Evolutionary conservation across 2,797 vertebrate species (phyloP).

Genomic region (Lacerta bilineata): DNA sequence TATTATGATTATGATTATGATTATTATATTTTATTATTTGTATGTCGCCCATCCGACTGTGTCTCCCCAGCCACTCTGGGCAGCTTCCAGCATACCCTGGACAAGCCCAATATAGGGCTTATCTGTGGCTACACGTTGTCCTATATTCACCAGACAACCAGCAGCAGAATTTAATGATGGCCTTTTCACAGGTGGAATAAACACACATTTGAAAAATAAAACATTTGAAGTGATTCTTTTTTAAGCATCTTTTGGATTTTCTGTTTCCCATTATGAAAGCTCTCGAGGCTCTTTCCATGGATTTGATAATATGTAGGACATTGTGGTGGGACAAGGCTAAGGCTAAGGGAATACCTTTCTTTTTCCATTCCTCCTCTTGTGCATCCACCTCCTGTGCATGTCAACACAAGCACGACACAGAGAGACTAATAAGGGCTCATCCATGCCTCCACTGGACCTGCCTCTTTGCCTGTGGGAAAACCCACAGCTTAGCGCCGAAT

Average conservation of each 20-base stretch:
- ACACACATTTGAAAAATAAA: not conserved
- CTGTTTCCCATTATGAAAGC: not conserved
- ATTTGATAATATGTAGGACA: not conserved
- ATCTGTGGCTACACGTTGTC: too few species aligned
- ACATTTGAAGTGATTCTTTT: not conserved
- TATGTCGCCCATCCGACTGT: too few species aligned
- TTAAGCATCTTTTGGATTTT: not conserved
- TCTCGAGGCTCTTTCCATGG: too few species aligned
- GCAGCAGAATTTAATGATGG: not conserved
- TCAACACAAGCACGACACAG: not conserved
- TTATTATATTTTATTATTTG: too few species aligned
- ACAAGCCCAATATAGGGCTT: not conserved
- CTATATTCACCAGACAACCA: not conserved
- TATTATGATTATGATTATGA: too few species aligned
- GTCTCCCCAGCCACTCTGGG: too few species aligned
- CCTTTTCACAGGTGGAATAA: not conserved
- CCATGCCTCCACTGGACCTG: not conserved
- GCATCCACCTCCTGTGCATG: not conserved
- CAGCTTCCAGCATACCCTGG: not conserved
- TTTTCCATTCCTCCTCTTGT: not conserved
- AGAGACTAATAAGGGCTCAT: not conserved
- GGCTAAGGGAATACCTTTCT: not conserved
- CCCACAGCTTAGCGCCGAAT: too few species aligned
- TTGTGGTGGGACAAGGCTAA: not conserved
- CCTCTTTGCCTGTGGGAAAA: too few species aligned